A percentile compares a stretch with the other conserved stretches of the same genome.
Evolutionary conservation across 2,113 vertebrate species (phyloP).

Genomic region (Chaenogobius annularis): DNA sequence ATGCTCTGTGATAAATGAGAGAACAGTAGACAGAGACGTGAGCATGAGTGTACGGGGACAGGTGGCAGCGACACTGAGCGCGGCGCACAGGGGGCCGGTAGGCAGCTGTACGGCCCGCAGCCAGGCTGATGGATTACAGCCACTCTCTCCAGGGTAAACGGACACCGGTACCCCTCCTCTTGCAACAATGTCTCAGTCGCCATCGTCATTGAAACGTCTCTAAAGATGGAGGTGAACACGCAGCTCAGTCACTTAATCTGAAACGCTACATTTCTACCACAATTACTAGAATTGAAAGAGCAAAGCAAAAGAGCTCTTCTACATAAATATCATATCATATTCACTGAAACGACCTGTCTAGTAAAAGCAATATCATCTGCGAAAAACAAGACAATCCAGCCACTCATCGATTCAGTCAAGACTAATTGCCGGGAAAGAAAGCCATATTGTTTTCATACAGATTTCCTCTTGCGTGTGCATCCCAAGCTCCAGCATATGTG

Average conservation of each 20-base stretch:
- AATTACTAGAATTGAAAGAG: slow-evolving; percentile 58
- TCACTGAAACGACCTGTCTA: slow-evolving; percentile 57
- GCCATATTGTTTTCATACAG: slow-evolving; percentile 67
- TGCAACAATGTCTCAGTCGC: slow-evolving; percentile 70
- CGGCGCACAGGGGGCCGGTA: slow-evolving; percentile 42
- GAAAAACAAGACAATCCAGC: slow-evolving; percentile 64
- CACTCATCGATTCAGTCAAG: slow-evolving; percentile 70
- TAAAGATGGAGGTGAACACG: slow-evolving; percentile 72
- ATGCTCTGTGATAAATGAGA: slow-evolving; percentile 10
- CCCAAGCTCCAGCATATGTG: slow-evolving; percentile 4
- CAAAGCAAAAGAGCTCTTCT: slow-evolving; percentile 53
- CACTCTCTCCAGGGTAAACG: slow-evolving; percentile 75
- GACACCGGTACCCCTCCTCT: slow-evolving; percentile 68
- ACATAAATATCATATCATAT: slow-evolving; percentile 66
- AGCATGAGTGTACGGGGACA: slow-evolving; percentile 20
- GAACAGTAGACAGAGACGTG: slow-evolving; percentile 32
- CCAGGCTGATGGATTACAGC: slow-evolving; percentile 74
- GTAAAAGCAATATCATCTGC: slow-evolving; percentile 56
- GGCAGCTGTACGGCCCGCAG: slow-evolving; percentile 68
- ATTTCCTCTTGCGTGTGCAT: slow-evolving; percentile 43
- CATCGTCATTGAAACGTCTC: slow-evolving; percentile 77
- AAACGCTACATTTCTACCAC: slow-evolving; percentile 59
- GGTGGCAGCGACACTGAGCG: not conserved
- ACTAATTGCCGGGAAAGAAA: slow-evolving; percentile 72
- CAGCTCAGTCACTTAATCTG: slow-evolving; percentile 76